Evolutionary conservation across 2,888 invertebrate species (phyloP).

Genomic region (Scaptomyza flava): DNA sequence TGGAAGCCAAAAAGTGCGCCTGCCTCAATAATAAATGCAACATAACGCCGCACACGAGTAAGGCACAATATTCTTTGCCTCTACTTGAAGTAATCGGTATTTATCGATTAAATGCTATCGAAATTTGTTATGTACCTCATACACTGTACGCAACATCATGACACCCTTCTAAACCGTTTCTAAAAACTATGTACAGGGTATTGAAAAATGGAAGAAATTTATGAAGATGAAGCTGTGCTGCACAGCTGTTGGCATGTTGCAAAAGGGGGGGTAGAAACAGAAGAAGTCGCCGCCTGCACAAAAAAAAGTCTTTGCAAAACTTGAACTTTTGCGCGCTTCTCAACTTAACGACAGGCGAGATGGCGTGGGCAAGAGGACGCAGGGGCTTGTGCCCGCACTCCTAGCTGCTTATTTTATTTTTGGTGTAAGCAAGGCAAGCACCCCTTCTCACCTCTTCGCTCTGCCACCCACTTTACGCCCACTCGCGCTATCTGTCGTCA

Average conservation of each 20-base stretch:
- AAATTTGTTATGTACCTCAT: too few species aligned
- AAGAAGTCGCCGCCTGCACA: slow-evolving; percentile 17
- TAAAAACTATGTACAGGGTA: not conserved
- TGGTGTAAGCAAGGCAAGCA: slow-evolving; percentile 46
- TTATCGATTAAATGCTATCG: not conserved
- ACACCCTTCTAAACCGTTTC: not conserved
- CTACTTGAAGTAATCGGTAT: not conserved
- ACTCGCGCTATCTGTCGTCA: slow-evolving; percentile 60
- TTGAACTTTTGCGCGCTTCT: slow-evolving; percentile 72
- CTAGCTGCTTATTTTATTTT: slow-evolving; percentile 68
- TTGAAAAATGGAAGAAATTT: slow-evolving; percentile 46
- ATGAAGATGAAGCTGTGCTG: slow-evolving; percentile 69
- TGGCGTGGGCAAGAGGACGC: too few species aligned
- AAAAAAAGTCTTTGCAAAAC: slow-evolving; percentile 56
- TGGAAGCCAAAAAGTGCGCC: slow-evolving; percentile 62
- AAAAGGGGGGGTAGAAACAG: not conserved
- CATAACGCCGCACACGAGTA: slow-evolving; percentile 31
- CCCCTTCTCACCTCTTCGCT: not conserved
- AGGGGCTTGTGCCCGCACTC: slow-evolving; percentile 27
- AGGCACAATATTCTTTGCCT: not conserved
- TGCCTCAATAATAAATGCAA: slow-evolving; percentile 28
- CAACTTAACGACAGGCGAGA: slow-evolving; percentile 60
- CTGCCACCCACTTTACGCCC: not conserved
- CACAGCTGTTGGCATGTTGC: slow-evolving; percentile 17
- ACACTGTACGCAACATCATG: not conserved